phyloP scores from a whole-genome alignment of 2,113 vertebrate genomes.

The Vulpes ferrilata region DNA sequence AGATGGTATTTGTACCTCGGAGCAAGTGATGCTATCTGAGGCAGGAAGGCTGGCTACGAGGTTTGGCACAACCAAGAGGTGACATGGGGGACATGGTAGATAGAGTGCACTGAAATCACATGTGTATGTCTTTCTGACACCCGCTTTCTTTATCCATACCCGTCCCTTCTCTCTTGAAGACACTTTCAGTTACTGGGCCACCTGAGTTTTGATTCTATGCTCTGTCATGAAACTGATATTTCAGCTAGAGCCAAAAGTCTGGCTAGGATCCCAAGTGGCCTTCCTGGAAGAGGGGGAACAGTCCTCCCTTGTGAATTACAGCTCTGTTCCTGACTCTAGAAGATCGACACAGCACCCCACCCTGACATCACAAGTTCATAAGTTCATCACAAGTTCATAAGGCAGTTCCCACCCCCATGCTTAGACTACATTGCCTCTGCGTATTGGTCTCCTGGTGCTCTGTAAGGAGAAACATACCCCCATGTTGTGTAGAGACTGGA shows the following conservation, averaged over 20 bases:
- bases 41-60: neutral
- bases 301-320: neutral
- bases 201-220: slow-evolving; percentile 65
- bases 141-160: neutral
- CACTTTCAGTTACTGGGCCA: neutral
- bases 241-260: slow-evolving; percentile 38
- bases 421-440: neutral
- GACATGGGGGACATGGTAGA: neutral
- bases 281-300: neutral
- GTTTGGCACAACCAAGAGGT: neutral
- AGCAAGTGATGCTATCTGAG: neutral
- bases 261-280: neutral
- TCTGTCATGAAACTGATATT: slow-evolving; percentile 32
- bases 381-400: neutral
- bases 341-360: neutral
- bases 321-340: neutral
- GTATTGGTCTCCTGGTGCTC: neutral
- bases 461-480: neutral
- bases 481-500: neutral
- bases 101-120: neutral
- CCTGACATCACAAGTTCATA: neutral
- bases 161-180: neutral
- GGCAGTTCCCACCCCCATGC: neutral
- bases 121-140: neutral
- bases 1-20: neutral